A percentile compares a stretch with the other conserved stretches of the same genome.
Evolutionary conservation across 2,113 vertebrate genomes (phyloP).

Genomic region (Tyto alba): DNA sequence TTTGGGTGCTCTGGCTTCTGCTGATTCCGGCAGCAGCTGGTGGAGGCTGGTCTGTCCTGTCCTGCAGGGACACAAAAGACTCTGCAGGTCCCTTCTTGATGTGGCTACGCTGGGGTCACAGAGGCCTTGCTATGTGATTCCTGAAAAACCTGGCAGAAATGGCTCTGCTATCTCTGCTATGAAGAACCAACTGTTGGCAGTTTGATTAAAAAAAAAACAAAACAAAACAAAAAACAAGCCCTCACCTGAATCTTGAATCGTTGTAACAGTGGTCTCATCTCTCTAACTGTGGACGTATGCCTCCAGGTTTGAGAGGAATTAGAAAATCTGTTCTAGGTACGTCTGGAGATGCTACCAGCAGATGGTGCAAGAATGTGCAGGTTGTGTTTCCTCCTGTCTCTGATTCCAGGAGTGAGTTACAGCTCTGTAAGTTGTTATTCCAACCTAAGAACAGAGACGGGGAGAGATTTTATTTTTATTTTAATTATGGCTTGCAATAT

Average conservation of each 20-base stretch:
- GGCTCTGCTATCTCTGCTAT: neutral
- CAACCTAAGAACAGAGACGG: neutral
- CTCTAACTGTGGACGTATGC: neutral
- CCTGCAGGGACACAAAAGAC: neutral
- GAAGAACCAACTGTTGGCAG: neutral
- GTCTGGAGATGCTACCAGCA: constrained; percentile 5
- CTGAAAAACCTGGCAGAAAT: neutral
- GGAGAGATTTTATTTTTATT: neutral
- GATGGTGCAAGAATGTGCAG: constrained; percentile 19
- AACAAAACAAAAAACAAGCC: too few relatives aligned
- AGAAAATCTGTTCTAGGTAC: neutral
- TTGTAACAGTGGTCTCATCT: rapidly evolving
- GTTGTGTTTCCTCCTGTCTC: neutral
- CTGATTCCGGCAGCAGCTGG: neutral
- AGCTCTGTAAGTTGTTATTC: neutral
- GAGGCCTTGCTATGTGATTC: neutral
- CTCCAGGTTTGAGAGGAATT: neutral
- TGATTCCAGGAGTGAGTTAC: neutral
- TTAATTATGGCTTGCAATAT: neutral
- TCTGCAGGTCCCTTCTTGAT: neutral
- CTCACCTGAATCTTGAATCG: neutral
- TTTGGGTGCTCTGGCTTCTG: neutral
- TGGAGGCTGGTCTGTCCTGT: neutral
- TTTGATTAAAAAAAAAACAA: neutral
- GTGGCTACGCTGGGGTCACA: rapidly evolving